phyloP scores from a whole-genome alignment of 1,140 invertebrate genomes.

The Cydia pomonella region DNA sequence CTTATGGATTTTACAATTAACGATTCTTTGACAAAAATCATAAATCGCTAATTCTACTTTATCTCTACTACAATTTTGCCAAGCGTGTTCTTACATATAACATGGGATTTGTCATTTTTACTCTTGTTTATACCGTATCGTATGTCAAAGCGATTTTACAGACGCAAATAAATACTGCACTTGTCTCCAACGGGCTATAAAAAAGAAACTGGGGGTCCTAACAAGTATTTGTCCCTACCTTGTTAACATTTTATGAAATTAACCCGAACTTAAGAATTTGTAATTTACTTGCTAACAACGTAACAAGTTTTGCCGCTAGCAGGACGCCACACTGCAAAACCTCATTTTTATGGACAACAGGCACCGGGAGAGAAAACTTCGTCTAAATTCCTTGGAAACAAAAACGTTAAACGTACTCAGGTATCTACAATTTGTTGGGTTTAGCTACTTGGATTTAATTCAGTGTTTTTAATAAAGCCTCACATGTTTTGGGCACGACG shows the following conservation, averaged over 20 bases:
- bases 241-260: neutral
- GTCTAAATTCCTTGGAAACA: conserved; percentile 11
- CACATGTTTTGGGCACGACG: too few species aligned
- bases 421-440: neutral
- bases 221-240: neutral
- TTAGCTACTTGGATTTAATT: neutral
- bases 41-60: neutral
- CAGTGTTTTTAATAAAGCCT: neutral
- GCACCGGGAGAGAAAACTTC: neutral
- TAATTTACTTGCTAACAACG: neutral
- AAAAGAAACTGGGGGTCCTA: too few species aligned
- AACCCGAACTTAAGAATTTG: neutral
- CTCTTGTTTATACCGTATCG: too few species aligned
- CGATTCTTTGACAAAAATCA: neutral
- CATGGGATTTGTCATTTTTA: too few species aligned
- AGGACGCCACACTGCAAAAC: neutral
- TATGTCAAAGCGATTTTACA: too few species aligned
- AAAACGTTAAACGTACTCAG: neutral
- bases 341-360: conserved; percentile 9
- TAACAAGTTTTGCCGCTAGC: conserved; percentile 16
- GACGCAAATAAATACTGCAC: too few species aligned
- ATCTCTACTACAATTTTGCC: too few species aligned
- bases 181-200: too few species aligned
- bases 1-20: neutral
- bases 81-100: too few species aligned